Percentiles rank a stretch among this genome's conserved stretches.
phyloP scores from a whole-genome alignment of 2,888 invertebrate genomes.

The Tineola bisselliella region DNA sequence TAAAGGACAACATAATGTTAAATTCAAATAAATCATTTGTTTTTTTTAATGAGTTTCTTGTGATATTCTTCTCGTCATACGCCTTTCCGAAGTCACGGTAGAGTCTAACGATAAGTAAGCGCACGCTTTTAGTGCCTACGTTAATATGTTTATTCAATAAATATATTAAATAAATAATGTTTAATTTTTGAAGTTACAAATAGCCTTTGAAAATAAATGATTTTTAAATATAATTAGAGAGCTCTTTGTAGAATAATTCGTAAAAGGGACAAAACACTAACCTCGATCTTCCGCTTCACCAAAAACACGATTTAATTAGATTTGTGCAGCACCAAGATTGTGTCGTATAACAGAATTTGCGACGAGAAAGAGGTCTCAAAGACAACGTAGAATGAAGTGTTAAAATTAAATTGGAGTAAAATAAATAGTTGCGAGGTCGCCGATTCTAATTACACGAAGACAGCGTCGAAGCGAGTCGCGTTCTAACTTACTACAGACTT shows the following conservation, averaged over 20 bases:
- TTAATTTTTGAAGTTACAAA: too few relatives aligned
- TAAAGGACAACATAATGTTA: too few relatives aligned
- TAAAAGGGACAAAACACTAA: background rate
- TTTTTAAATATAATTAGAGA: background rate
- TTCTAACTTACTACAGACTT: background rate
- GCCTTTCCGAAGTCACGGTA: too few relatives aligned
- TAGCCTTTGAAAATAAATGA: background rate
- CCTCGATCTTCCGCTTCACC: background rate
- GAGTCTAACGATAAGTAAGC: too few relatives aligned
- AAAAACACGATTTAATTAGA: conserved; percentile 8
- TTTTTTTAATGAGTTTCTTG: too few relatives aligned
- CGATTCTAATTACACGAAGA: conserved; percentile 20
- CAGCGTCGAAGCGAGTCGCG: conserved; percentile 11
- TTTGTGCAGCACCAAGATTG: conserved; percentile 8
- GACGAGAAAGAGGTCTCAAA: background rate
- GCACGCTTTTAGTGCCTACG: too few relatives aligned
- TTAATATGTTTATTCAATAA: too few relatives aligned
- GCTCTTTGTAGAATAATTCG: background rate
- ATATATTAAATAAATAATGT: too few relatives aligned
- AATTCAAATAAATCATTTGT: too few relatives aligned
- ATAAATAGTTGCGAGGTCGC: conserved; percentile 21
- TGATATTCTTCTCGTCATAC: too few relatives aligned
- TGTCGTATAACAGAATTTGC: background rate
- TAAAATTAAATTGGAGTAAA: conserved; percentile 21
- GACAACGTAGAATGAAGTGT: conserved; percentile 18